A percentile compares a stretch with the other conserved stretches of the same genome.
Evolutionary conservation across 2,888 invertebrate species (phyloP).

Genomic region (Hypomecis atomaria): DNA sequence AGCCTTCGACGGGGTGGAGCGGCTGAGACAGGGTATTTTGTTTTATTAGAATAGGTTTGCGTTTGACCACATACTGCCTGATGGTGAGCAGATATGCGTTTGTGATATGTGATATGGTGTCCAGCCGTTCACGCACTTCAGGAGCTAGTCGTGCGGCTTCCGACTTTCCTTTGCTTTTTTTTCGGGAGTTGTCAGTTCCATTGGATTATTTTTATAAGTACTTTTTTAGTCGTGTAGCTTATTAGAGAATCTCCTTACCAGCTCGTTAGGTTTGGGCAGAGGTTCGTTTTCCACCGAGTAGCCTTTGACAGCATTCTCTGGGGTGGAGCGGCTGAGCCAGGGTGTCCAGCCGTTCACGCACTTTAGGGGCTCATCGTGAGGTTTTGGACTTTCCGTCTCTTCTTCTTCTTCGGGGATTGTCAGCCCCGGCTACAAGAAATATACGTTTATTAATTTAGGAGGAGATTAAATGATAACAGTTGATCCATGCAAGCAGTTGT

Average conservation of each 20-base stretch:
- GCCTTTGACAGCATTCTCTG: constrained; percentile 47
- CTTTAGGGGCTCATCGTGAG: no score
- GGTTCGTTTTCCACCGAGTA: constrained; percentile 77
- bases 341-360: neutral
- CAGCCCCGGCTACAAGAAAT: constrained; percentile 1
- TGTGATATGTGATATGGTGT: no score
- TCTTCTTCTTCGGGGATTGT: neutral
- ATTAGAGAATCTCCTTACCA: constrained; percentile 67
- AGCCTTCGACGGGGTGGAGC: constrained; percentile 69
- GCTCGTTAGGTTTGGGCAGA: constrained; percentile 80
- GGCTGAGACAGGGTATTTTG: constrained; percentile 94
- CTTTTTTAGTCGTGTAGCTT: no score
- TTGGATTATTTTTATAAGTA: no score
- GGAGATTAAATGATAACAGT: no score
- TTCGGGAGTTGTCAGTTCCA: no score
- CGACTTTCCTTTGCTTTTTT: constrained; percentile 45
- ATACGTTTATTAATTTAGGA: no score
- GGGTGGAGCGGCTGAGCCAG: neutral
- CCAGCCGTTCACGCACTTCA: constrained; percentile 89
- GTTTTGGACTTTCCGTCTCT: neutral
- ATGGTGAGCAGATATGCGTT: no score
- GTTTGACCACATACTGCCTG: no score
- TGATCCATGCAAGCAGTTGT: no score
- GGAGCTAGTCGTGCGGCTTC: constrained; percentile 65
- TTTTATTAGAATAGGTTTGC: no score